Evolutionary conservation across 2,888 invertebrate species (phyloP).

Genomic region (Deilephila porcellus): DNA sequence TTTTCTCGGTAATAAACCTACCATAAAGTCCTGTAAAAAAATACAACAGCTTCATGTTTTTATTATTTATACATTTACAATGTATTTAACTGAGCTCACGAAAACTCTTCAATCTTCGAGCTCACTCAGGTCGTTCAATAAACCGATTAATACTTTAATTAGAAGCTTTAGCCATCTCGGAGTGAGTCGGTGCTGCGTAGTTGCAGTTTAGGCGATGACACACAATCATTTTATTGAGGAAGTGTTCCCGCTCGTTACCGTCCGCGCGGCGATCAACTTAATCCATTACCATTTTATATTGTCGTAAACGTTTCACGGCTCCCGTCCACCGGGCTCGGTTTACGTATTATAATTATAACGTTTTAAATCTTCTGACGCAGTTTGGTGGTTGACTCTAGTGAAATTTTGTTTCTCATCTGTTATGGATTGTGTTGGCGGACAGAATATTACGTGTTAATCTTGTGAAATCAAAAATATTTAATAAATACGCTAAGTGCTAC

Average conservation of each 20-base stretch:
- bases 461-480: too few species aligned
- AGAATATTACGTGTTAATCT: too few species aligned
- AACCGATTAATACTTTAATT: constrained; percentile 9
- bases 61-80: too few species aligned
- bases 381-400: too few species aligned
- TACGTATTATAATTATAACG: constrained; percentile 62
- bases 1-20: too few species aligned
- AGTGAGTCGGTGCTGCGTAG: constrained; percentile 1
- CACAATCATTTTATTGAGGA: constrained; percentile 81
- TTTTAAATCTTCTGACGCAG: constrained; percentile 44
- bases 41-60: too few species aligned
- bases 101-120: background rate
- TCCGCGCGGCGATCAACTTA: constrained; percentile 74
- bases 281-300: constrained; percentile 81
- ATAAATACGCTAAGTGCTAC: too few species aligned
- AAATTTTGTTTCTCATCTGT: too few species aligned
- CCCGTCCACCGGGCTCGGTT: constrained; percentile 68
- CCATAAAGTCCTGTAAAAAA: too few species aligned
- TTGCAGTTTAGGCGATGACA: constrained; percentile 50
- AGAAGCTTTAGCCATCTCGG: background rate
- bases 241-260: constrained; percentile 74
- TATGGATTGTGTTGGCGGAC: too few species aligned
- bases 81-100: background rate
- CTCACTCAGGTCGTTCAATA: background rate
- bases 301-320: constrained; percentile 80